Evolutionary conservation across 2,113 vertebrate genomes (phyloP), one percentile per base, ranked within the genome.

Genomic region (Chrysemys picta): DNA sequence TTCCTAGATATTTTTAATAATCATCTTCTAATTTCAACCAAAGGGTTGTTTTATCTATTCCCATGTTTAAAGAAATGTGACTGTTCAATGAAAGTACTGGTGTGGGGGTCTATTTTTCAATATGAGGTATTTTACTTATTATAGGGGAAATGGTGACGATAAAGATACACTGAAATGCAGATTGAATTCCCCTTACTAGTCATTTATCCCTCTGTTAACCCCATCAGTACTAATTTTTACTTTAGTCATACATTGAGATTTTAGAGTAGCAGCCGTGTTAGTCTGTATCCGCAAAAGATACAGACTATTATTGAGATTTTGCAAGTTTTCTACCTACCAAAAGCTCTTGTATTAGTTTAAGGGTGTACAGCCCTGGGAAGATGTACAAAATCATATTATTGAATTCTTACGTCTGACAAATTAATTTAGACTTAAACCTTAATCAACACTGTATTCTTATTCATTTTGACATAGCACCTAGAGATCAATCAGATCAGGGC

Each of bases 361-460:
- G 24, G 1, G 1, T 45, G 1, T 87, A 72, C 54, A 49, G 62
- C 31, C 0, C 0, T 21, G 45, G 12, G 10, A 62, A 31, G 42
- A n/a, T 79, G 10, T 56, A 90, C 59, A 85, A 1, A 25, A 19
- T 31, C 17, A 5, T 57, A 57, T 8, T 78, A 27, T 3, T 57
- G 11, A 5, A 54, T 19, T 65, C 16, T 69, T 12, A 45, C 8
- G 22, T 81, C 49, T 69, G 4, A 3, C 10, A 62, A 2, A 29
- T 1, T 82, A 49, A 42, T 4, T 84, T 38, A 84, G 1, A 81
- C 0, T 10, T 82, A 72, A 0, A 0, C 38, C 57, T 57, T 81
- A 78, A 52, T 54, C 52, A 87, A 45, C 1, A 76, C 82, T 87
- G 49, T 17, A 75, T 69, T 72, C n/a, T 79, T 6, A n/a, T 6